Evolutionary conservation across 2,113 vertebrate species (phyloP).

Genomic region (Xiphophorus maculatus): DNA sequence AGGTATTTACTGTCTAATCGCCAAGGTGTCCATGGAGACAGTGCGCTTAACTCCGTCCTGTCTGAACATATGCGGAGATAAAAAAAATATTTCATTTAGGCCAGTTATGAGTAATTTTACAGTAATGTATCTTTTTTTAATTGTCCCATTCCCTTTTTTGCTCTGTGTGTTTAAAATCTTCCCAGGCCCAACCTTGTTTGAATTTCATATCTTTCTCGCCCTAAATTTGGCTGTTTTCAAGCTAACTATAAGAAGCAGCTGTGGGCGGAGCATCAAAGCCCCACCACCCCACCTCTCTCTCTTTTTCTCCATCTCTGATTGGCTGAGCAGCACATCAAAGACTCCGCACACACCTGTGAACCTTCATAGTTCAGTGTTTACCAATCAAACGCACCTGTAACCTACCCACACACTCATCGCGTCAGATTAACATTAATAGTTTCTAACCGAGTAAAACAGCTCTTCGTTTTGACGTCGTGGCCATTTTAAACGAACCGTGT

Average conservation of each 20-base stretch:
- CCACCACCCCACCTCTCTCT: too few species aligned
- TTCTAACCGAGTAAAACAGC: not conserved
- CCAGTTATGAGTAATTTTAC: not conserved
- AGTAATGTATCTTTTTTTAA: not conserved
- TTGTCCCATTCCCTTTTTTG: not conserved
- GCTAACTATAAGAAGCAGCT: not conserved
- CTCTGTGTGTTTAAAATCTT: not conserved
- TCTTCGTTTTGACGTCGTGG: not conserved
- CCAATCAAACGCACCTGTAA: not conserved
- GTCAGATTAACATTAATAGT: too few species aligned
- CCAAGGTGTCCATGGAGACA: not conserved
- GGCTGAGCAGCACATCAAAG: conserved; percentile 27
- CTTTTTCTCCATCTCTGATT: conserved; percentile 19
- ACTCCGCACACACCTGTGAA: not conserved
- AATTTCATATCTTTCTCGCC: not conserved
- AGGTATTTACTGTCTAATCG: not conserved
- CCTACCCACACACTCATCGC: not conserved
- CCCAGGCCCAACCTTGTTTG: not conserved
- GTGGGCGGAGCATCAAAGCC: too few species aligned
- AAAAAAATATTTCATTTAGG: not conserved
- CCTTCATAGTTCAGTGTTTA: not conserved
- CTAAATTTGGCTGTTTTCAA: not conserved
- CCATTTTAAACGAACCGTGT: not conserved
- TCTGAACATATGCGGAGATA: not conserved
- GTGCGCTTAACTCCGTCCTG: not conserved